A percentile compares a stretch with the other conserved stretches of the same genome.
These are phyloP conservation scores for Caenorhabditis sp. DNA, from an alignment of 2,888 invertebrate species.

Conservation along the genomic window DNA sequence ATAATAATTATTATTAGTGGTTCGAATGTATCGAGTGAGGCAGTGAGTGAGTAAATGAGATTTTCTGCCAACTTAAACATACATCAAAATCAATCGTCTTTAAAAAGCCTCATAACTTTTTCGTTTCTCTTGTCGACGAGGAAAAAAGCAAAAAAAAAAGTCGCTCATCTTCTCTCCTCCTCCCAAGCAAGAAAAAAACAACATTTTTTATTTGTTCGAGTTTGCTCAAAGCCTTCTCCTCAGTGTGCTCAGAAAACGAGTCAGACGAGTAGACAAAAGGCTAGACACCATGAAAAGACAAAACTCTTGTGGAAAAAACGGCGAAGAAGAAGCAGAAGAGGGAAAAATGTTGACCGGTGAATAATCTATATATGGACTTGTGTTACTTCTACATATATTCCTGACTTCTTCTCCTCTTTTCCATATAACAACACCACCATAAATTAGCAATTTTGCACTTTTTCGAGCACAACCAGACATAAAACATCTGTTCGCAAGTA, in stretches of 20 bases:
- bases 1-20: background rate
- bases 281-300: background rate
- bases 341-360: background rate
- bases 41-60: background rate
- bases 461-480: background rate
- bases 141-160: background rate
- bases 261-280: background rate
- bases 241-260: background rate
- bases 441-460: background rate
- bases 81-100: background rate
- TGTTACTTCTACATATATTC: background rate
- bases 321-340: background rate
- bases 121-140: background rate
- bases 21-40: too few relatives aligned
- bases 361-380: background rate
- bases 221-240: background rate
- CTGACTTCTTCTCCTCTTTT: background rate
- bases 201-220: conserved; percentile 1
- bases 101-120: background rate
- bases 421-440: background rate
- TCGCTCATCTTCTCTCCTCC: background rate
- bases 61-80: background rate
- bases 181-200: background rate
- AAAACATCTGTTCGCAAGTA: background rate
- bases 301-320: background rate